phyloP scores from a whole-genome alignment of 2,888 invertebrate genomes.

The Himalopsyche anomala region DNA sequence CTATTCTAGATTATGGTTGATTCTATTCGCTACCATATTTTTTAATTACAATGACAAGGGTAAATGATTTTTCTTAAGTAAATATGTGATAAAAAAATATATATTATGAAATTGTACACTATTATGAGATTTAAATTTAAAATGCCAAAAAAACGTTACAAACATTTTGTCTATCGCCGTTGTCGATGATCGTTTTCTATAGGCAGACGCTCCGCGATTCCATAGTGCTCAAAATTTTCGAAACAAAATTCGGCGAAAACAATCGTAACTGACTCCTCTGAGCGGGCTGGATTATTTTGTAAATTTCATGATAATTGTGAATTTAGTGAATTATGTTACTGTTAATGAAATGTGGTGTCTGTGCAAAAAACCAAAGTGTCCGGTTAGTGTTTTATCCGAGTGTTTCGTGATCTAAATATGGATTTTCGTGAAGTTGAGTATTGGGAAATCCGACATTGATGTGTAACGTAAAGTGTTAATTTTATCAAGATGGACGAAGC shows the following conservation, averaged over 20 bases:
- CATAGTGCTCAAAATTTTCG: conserved; percentile 57
- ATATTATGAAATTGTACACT: too few species aligned
- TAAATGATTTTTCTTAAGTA: too few species aligned
- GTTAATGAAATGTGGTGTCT: conserved; percentile 47
- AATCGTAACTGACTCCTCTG: conserved; percentile 59
- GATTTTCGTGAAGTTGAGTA: conserved; percentile 57
- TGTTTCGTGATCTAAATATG: conserved; percentile 57
- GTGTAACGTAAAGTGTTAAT: conserved; percentile 53
- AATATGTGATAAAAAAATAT: too few species aligned
- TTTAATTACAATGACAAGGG: too few species aligned
- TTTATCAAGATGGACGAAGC: conserved; percentile 60
- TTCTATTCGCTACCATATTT: too few species aligned
- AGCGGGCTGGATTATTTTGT: conserved; percentile 49
- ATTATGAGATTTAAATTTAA: too few species aligned
- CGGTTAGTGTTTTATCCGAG: conserved; percentile 53
- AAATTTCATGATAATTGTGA: conserved; percentile 44
- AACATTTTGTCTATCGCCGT: background rate
- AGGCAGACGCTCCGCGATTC: conserved; percentile 54
- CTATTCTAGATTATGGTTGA: too few species aligned
- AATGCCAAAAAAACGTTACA: conserved; percentile 12
- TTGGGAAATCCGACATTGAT: conserved; percentile 61
- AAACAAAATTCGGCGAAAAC: conserved; percentile 61
- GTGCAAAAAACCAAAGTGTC: conserved; percentile 53
- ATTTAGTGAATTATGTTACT: conserved; percentile 51
- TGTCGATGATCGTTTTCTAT: conserved; percentile 50